These are phyloP conservation scores for Eilema sororculum DNA, from an alignment of 2,888 invertebrate species.

Conservation along the genomic window DNA sequence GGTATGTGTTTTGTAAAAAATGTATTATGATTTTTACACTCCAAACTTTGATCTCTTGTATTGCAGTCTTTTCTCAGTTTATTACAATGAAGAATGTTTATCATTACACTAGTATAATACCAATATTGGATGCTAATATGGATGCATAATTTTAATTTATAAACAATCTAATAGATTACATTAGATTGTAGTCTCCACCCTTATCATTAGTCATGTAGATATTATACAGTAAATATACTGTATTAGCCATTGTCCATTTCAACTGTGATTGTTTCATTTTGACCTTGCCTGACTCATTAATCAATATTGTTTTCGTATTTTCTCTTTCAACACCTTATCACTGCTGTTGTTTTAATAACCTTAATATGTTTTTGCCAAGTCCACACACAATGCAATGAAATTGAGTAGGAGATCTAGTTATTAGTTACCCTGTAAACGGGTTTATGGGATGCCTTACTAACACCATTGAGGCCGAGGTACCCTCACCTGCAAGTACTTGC, in stretches of 20 bases:
- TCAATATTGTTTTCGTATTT: slow-evolving; percentile 46
- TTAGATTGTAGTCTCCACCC: background rate
- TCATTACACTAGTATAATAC: background rate
- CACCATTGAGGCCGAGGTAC: too few species aligned
- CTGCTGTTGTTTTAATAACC: slow-evolving; percentile 14
- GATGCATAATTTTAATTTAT: background rate
- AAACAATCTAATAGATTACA: background rate
- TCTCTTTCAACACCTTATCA: slow-evolving; percentile 28
- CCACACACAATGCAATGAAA: background rate
- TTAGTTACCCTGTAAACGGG: too few species aligned
- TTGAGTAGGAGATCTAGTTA: background rate
- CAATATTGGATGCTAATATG: background rate
- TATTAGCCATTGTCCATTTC: slow-evolving; percentile 22
- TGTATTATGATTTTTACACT: background rate
- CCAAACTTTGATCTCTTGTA: background rate
- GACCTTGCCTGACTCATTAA: slow-evolving; percentile 49
- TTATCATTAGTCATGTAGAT: slow-evolving; percentile 1
- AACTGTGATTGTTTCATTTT: slow-evolving; percentile 27
- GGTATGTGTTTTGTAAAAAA: too few species aligned
- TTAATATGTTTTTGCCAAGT: background rate
- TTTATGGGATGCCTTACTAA: too few species aligned
- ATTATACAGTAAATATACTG: slow-evolving; percentile 17
- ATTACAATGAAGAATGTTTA: background rate
- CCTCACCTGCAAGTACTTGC: too few species aligned
- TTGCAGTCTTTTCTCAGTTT: background rate